Base-by-base conservation (phyloP, 2,888 invertebrate genomes). In the Chironomus riparius region DNA sequence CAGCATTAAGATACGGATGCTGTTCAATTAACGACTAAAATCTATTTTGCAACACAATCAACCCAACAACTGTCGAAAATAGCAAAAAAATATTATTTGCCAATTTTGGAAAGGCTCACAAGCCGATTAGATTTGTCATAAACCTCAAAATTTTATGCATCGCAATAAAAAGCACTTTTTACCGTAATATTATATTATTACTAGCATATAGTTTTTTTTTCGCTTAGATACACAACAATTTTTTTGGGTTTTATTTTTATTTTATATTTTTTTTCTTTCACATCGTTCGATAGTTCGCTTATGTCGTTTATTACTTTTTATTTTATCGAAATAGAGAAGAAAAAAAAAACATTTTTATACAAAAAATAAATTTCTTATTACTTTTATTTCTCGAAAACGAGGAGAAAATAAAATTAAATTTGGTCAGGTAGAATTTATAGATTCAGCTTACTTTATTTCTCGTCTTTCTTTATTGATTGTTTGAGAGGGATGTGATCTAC, bases 381-480 rank as follows among this genome's bases (percentile, higher is more conserved):
- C 62, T 62, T 62, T 62, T 38, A 38, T 21, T 72, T 15, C 48
- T 47, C 22, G 13, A 70, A 47, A 47, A 47, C 21, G 13, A 72
- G 24, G 13, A 70, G 62, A 72, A 15, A 70, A 72, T 50, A 61
- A 72, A 72, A 72, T 72, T 72, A 15, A 72, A 61, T 72, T 72
- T 72, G 72, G 72, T 61, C 72, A 72, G 72, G 72, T 72, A 72
- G 62, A 72, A 72, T 72, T 72, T 71, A 72, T 71, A 50, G 50
- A 71, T 50, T 24, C 71, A 71, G 56, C 61, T 71, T 61, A 7
- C 7, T 21, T 71, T 71, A 28, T 28, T 71, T 50, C n/a, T n/a
- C 65, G 13, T 65, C 21, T 65, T 56, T 56, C 6, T 56, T 56
- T 15, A 56, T 15, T 56, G 50, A n/a, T 50, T 5, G 13, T 50